Percentiles rank a stretch among this genome's conserved stretches.
Evolutionary conservation across 1,140 invertebrate genomes (phyloP).

Genomic region (Saxidomus purpurata): DNA sequence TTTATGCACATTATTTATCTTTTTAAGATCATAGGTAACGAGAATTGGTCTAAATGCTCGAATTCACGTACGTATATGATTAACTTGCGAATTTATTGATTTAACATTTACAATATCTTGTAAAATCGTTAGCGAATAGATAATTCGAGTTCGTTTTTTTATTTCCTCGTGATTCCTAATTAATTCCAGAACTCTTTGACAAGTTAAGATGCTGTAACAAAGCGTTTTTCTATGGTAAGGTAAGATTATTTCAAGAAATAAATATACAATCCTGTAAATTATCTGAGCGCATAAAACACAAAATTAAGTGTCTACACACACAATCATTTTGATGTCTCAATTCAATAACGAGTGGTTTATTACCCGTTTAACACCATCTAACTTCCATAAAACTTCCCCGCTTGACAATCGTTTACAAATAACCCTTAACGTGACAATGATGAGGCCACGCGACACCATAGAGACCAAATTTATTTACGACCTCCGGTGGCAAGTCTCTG

Average conservation of each 20-base stretch:
- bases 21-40: constrained; percentile 13
- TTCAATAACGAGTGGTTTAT: constrained; percentile 42
- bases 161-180: too few relatives aligned
- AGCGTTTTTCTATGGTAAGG: too few relatives aligned
- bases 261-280: constrained; percentile 7
- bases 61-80: neutral
- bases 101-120: neutral
- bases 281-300: neutral
- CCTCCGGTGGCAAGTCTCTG: neutral
- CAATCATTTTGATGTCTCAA: constrained; percentile 20
- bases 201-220: too few relatives aligned
- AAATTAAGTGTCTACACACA: neutral
- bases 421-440: constrained; percentile 25
- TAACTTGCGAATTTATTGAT: neutral
- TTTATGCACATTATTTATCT: constrained; percentile 20
- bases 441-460: neutral
- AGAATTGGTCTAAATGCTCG: neutral
- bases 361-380: constrained; percentile 37
- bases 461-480: constrained; percentile 4
- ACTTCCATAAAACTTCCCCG: constrained; percentile 6
- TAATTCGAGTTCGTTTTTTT: too few relatives aligned
- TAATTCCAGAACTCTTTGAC: too few relatives aligned
- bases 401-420: constrained; percentile 46
- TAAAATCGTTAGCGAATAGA: neutral
- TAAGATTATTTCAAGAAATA: neutral